Base-by-base conservation (phyloP, 2,797 vertebrate species). In the Bradypus variegatus region DNA sequence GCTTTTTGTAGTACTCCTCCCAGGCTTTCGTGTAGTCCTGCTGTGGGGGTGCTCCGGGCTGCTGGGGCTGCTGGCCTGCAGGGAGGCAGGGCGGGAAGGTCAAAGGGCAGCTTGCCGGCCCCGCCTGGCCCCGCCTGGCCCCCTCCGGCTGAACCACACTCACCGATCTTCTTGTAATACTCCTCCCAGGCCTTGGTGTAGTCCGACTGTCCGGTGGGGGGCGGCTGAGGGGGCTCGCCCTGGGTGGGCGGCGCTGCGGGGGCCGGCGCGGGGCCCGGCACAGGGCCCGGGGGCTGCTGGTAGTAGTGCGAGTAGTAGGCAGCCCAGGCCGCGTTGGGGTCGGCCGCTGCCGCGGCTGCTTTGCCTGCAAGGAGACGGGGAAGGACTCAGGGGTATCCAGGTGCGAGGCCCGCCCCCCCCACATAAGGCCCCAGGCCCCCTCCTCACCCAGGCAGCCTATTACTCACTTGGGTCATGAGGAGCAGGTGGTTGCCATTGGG, bases 251-350 rank as follows among this genome's bases (percentile, higher is more conserved):
- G 98, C 8, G 98, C 97, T 0, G 98, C 96, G 1, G 98, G 98
- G 11, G 98, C 97, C 0, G 98, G 98, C 0, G 97, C 93, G 64
- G 98, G 98, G 33, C 97, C 98, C 0, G 98, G 97, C 96, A 98
- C 98, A 0, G 98, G 98, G 0, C 98, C 98, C 0, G 98, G 98
- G 76, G 98, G 98, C 96, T 99, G 99, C 92, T 98, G 98, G 85
- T 99, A 99, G 95, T 98, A 99, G 96, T 99, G 99, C 36, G 98
- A 98, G 77, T 99, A 99, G 95, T 99, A 99, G 12, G 99, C 99
- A 33, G 98, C 99, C 99, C 99, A 99, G 76, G 99, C 98, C 7
- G 98, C 98, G 0, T 98, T 99, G 2, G 98, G 98, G 95, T 99
- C 99, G 18, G 98, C 97, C 0, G 98, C 97, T 0, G 97, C 98